phyloP scores from a whole-genome alignment of 2,888 invertebrate species.

The Trichogramma dendrolimi region DNA sequence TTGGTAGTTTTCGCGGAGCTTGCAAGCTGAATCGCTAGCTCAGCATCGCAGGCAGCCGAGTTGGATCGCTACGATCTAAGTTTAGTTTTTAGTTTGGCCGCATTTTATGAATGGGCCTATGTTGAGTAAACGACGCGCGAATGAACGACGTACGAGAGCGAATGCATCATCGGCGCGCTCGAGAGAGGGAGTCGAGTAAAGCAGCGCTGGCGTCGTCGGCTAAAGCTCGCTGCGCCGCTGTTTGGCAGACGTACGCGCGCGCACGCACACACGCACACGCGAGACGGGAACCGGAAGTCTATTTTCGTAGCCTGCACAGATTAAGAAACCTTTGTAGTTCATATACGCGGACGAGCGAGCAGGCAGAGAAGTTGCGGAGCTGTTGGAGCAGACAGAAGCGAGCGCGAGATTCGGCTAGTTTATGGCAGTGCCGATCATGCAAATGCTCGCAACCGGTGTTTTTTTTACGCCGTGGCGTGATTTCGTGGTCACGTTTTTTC shows the following conservation, averaged over 20 bases:
- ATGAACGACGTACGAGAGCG: slow-evolving; percentile 7
- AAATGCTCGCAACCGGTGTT: no score
- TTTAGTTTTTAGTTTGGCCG: slow-evolving; percentile 30
- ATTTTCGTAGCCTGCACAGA: slow-evolving; percentile 49
- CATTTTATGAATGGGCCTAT: slow-evolving; percentile 41
- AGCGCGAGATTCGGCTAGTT: no score
- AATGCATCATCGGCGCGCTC: background rate
- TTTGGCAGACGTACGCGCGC: slow-evolving; percentile 40
- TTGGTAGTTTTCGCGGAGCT: background rate
- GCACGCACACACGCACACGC: slow-evolving; percentile 27
- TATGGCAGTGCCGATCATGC: no score
- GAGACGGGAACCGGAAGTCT: slow-evolving; percentile 54
- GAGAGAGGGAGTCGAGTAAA: slow-evolving; percentile 10
- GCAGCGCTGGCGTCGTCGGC: slow-evolving; percentile 40
- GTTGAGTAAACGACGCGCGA: slow-evolving; percentile 38
- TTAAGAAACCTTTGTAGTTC: slow-evolving; percentile 52
- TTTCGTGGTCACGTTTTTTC: no score
- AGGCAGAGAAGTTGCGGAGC: no score
- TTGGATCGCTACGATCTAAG: slow-evolving; percentile 27
- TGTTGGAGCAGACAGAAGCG: no score
- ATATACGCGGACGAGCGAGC: slow-evolving; percentile 27
- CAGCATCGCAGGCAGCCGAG: background rate
- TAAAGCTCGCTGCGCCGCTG: slow-evolving; percentile 27
- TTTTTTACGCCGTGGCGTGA: no score
- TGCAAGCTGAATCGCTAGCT: background rate